Conservation (phyloP, 2,113 vertebrate species). For the Hucho hucho region DNA sequence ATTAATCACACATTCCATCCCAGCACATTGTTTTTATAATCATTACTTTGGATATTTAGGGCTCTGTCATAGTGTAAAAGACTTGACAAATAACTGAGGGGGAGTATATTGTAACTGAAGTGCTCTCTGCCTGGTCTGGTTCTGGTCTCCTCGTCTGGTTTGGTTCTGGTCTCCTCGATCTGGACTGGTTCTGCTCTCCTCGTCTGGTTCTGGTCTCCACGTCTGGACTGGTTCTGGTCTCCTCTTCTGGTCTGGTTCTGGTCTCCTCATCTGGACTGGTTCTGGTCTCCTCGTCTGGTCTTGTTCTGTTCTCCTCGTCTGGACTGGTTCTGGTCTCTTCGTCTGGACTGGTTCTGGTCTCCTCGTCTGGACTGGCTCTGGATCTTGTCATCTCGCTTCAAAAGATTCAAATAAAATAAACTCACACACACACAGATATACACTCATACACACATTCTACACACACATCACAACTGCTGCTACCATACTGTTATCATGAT, state of each 20-base stretch:
- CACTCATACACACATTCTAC: no score
- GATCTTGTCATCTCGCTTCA: no score
- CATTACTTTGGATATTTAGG: slow-evolving; percentile 41
- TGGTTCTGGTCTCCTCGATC: no score
- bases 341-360: no score
- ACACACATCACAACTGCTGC: no score
- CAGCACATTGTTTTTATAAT: slow-evolving; percentile 44
- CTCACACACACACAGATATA: no score
- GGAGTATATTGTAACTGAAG: slow-evolving; percentile 14
- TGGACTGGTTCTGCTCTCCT: background rate
- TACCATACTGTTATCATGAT: no score
- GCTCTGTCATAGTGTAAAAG: slow-evolving; percentile 27
- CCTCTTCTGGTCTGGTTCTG: no score
- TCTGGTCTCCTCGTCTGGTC: background rate
- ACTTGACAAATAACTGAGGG: slow-evolving; percentile 43
- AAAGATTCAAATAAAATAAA: no score
- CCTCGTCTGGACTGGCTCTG: no score
- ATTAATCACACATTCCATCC: slow-evolving; percentile 62
- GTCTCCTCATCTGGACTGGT: background rate
- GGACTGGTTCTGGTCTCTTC: background rate
- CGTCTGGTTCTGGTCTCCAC: no score
- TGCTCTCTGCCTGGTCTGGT: slow-evolving; percentile 22
- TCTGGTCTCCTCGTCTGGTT: background rate
- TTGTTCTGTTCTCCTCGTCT: no score
- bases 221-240: background rate